A percentile compares a stretch with the other conserved stretches of the same genome.
phyloP scores from a whole-genome alignment of 2,888 invertebrate species.

The Orthonychiurus folsomi region DNA sequence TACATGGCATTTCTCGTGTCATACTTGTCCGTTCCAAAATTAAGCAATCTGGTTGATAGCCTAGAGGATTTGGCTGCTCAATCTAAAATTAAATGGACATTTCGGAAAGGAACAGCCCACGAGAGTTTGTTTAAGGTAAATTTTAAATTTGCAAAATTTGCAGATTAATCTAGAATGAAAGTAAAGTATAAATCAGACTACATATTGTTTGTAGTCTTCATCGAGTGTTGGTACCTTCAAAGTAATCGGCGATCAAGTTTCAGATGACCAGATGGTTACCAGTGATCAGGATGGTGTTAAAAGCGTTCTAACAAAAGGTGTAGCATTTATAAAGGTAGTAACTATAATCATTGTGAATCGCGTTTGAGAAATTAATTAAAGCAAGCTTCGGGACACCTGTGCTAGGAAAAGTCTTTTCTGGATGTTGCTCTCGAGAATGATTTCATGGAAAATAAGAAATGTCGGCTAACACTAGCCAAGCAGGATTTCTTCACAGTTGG shows the following conservation, averaged over 20 bases:
- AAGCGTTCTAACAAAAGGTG: constrained; percentile 26
- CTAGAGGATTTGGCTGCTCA: constrained; percentile 33
- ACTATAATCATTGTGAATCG: not conserved
- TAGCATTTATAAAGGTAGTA: constrained; percentile 37
- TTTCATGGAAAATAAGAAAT: constrained; percentile 24
- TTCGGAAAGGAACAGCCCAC: constrained; percentile 31
- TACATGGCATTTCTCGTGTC: constrained; percentile 38
- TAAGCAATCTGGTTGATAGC: constrained; percentile 32
- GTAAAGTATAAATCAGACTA: not conserved
- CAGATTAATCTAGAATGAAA: not conserved
- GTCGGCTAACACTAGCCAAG: constrained; percentile 35
- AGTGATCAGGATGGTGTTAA: constrained; percentile 28
- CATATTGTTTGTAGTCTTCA: constrained; percentile 19
- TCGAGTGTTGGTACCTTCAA: constrained; percentile 31
- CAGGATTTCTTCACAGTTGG: constrained; percentile 36
- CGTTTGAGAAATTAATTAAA: too few relatives aligned
- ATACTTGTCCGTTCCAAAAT: constrained; percentile 35
- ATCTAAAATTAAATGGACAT: constrained; percentile 32
- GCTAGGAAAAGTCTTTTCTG: constrained; percentile 37
- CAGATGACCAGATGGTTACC: constrained; percentile 20
- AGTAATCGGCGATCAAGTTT: constrained; percentile 27
- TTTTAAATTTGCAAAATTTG: not conserved
- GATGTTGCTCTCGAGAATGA: constrained; percentile 35
- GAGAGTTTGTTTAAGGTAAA: constrained; percentile 31
- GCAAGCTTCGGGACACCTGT: too few relatives aligned